Evolutionary conservation across 2,113 vertebrate species (phyloP).

Genomic region (Dipodomys merriami): DNA sequence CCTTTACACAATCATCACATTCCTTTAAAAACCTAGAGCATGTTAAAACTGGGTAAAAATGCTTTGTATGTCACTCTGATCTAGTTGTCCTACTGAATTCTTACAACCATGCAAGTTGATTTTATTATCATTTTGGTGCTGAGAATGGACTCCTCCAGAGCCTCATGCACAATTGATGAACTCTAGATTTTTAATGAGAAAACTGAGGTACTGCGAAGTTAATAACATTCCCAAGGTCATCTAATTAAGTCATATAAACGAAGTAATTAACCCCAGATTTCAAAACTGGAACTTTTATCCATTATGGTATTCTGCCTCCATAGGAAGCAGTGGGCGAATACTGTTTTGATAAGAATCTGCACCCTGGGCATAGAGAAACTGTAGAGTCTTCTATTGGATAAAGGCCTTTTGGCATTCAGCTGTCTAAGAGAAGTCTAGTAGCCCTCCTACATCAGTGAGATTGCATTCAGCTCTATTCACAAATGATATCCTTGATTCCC

Average conservation of each 20-base stretch:
- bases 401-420: constrained; percentile 5
- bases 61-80: not conserved
- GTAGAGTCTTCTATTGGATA: not conserved
- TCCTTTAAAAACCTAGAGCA: not conserved
- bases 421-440: not conserved
- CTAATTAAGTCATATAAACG: not conserved
- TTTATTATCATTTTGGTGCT: not conserved
- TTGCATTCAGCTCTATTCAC: not conserved
- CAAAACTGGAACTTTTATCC: not conserved
- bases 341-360: not conserved
- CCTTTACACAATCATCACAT: not conserved
- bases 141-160: not conserved
- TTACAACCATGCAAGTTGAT: not conserved
- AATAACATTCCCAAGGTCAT: not conserved
- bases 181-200: not conserved
- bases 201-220: not conserved
- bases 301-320: not conserved
- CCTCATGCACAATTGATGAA: not conserved
- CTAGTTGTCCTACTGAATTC: not conserved
- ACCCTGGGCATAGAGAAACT: not conserved
- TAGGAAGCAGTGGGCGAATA: not conserved
- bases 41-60: constrained; percentile 46
- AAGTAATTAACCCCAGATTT: constrained; percentile 7
- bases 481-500: not conserved
- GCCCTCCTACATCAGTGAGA: not conserved